Conservation (phyloP, 2,888 invertebrate species). For the Arenicola marina region DNA sequence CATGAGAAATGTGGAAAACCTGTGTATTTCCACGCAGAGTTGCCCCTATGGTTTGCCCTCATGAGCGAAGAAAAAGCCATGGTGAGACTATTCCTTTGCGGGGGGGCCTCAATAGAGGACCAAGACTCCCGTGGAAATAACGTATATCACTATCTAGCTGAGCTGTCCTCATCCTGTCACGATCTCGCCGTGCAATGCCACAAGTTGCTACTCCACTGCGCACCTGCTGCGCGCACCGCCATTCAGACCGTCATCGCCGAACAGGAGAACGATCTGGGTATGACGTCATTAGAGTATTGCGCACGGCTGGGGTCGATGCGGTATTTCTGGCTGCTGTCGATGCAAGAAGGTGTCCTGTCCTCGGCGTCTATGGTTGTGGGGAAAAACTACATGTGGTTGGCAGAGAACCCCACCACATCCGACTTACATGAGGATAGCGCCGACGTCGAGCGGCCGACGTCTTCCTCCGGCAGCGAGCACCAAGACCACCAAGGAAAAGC, state of each 20-base stretch:
- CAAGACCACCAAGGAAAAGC: too few relatives aligned
- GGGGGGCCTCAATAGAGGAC: neutral
- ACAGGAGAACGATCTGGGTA: constrained; percentile 1
- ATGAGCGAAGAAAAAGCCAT: neutral
- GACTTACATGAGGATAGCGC: too few relatives aligned
- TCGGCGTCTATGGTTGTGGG: too few relatives aligned
- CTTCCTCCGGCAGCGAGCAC: too few relatives aligned
- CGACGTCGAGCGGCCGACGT: too few relatives aligned
- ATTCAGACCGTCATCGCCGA: neutral
- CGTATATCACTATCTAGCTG: constrained; percentile 1
- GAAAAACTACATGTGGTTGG: too few relatives aligned
- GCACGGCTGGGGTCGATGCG: neutral
- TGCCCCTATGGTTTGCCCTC: neutral
- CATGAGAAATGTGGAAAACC: too few relatives aligned
- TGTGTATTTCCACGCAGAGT: neutral
- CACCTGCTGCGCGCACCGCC: neutral
- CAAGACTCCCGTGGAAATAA: neutral
- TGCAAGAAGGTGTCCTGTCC: neutral
- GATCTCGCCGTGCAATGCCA: neutral
- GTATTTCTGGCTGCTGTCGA: neutral
- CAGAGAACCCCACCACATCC: too few relatives aligned
- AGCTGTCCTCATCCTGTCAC: neutral
- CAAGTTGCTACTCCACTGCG: neutral
- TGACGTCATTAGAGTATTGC: neutral
- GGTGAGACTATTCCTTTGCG: neutral